Percentiles rank a stretch among this genome's conserved stretches.
Conservation (phyloP, 2,797 vertebrate genomes). For the Setipinna tenuifilis region DNA sequence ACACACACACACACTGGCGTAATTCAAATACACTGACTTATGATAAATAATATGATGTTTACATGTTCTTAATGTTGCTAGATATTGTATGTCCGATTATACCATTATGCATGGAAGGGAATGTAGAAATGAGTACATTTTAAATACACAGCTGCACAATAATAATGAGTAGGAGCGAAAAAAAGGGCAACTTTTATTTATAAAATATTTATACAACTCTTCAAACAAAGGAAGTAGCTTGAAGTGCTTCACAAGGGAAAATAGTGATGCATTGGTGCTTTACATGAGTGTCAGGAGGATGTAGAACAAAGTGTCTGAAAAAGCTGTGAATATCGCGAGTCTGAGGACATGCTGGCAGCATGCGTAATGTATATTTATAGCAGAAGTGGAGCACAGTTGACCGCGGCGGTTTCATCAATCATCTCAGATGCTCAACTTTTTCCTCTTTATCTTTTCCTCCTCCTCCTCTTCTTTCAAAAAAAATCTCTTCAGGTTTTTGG, state of each 20-base stretch:
- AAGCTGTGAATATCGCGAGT: background rate
- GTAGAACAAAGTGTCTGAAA: background rate
- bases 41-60: background rate
- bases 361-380: slow-evolving; percentile 3
- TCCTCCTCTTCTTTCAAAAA: background rate
- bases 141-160: background rate
- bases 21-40: background rate
- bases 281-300: background rate
- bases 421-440: background rate
- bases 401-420: background rate
- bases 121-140: background rate
- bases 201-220: no score
- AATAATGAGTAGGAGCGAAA: no score
- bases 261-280: background rate
- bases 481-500: slow-evolving; percentile 72
- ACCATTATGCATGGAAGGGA: background rate
- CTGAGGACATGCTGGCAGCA: background rate
- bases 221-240: no score
- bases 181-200: no score
- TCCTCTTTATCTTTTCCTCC: slow-evolving; percentile 10
- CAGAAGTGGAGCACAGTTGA: background rate
- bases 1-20: background rate
- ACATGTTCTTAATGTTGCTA: background rate
- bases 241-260: no score
- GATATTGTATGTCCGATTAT: background rate